Percentiles rank a stretch among this genome's conserved stretches.
phyloP scores from a whole-genome alignment of 2,113 vertebrate genomes.

The Hippopotamus amphibius region DNA sequence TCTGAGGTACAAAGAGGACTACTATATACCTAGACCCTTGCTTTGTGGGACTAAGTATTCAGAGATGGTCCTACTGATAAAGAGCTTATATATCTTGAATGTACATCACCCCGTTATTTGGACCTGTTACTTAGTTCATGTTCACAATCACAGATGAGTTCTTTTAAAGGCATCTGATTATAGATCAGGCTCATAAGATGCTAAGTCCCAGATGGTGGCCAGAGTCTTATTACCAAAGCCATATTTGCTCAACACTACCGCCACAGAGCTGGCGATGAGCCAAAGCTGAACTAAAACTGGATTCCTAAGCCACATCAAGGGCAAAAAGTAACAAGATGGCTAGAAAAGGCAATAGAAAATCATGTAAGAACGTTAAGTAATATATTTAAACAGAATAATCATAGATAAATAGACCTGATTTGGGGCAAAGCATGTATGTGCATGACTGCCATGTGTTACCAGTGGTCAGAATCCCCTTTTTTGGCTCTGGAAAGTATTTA shows the following conservation, averaged over 20 bases:
- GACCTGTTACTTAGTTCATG: not conserved
- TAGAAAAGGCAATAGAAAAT: not conserved
- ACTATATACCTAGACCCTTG: not conserved
- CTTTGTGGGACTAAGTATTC: not conserved
- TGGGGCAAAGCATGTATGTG: not conserved
- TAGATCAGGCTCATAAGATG: not conserved
- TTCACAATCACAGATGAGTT: not conserved
- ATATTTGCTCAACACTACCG: not conserved
- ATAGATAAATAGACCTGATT: not conserved
- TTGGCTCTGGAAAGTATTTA: not conserved
- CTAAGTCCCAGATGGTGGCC: not conserved
- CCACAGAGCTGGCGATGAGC: not conserved
- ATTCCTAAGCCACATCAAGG: not conserved
- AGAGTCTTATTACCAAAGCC: conserved; percentile 12
- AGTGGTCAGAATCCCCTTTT: not conserved
- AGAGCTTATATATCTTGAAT: not conserved
- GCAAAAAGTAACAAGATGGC: not conserved
- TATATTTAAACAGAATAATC: not conserved
- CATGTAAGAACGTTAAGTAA: not conserved
- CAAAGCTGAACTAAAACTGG: not conserved
- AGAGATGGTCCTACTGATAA: not conserved
- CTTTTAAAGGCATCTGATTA: conserved; percentile 51
- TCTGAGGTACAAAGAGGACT: not conserved
- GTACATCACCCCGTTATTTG: not conserved
- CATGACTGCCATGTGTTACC: not conserved